Conservation (phyloP, 2,797 vertebrate species). For the Hoplostethus mediterraneus region DNA sequence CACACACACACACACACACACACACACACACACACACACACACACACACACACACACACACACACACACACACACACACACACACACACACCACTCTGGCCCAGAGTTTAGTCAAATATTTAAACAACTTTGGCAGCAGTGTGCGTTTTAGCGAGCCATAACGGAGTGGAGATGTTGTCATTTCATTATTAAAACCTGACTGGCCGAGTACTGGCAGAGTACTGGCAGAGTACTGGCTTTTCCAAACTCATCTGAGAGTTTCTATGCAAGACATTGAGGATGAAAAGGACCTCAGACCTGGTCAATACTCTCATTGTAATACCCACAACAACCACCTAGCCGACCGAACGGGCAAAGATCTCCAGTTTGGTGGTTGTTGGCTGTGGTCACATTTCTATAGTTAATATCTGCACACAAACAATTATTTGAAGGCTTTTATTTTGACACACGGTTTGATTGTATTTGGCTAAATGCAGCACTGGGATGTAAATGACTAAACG, state of each 20-base stretch:
- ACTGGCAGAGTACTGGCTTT: slow-evolving; percentile 7
- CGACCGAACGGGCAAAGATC: slow-evolving; percentile 16
- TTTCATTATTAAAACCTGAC: slow-evolving; percentile 18
- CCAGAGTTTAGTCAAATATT: slow-evolving; percentile 33
- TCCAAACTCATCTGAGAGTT: slow-evolving; percentile 14
- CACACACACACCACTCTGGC: neutral
- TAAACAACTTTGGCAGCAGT: slow-evolving; percentile 10
- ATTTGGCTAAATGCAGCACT: neutral
- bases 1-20: neutral
- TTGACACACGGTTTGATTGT: neutral
- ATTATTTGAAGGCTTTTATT: neutral
- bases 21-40: neutral
- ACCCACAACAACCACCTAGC: slow-evolving; percentile 12
- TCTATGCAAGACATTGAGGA: slow-evolving; percentile 3
- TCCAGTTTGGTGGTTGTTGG: slow-evolving; percentile 6
- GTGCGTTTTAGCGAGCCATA: neutral
- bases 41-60: neutral
- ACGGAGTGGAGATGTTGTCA: neutral
- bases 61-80: neutral
- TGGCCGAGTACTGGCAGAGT: neutral
- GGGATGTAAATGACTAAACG: neutral
- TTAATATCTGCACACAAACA: slow-evolving; percentile 29
- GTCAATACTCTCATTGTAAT: slow-evolving; percentile 21
- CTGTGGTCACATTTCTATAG: neutral
- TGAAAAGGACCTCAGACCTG: slow-evolving; percentile 9